These are phyloP conservation scores for Pecten maximus DNA, from an alignment of 2,888 invertebrate genomes.

Conservation along the genomic window DNA sequence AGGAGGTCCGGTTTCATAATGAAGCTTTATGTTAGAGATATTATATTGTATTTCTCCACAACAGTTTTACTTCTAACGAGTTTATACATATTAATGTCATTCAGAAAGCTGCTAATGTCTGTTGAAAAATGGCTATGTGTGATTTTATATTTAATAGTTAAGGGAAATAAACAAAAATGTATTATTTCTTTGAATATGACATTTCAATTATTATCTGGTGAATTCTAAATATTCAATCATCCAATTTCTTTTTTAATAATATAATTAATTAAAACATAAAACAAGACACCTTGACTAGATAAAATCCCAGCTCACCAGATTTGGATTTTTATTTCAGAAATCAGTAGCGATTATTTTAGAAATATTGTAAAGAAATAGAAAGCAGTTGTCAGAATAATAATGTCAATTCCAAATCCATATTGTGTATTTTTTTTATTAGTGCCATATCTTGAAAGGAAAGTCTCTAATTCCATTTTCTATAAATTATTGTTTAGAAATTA, in stretches of 20 bases:
- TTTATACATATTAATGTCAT: too few species aligned
- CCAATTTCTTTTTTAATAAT: background rate
- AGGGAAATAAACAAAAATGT: too few species aligned
- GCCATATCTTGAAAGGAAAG: background rate
- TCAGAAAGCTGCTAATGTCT: too few species aligned
- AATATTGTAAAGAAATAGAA: background rate
- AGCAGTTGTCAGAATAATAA: constrained; percentile 1
- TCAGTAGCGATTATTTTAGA: background rate
- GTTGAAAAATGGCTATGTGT: too few species aligned
- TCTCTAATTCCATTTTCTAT: background rate
- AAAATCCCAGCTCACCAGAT: background rate
- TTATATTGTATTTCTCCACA: background rate
- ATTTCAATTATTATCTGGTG: background rate
- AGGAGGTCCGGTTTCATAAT: background rate
- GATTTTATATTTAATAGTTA: too few species aligned
- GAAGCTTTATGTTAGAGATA: background rate
- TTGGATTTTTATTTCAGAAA: background rate
- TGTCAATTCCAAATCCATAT: background rate
- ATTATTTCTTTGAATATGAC: background rate
- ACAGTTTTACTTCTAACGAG: background rate
- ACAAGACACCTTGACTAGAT: background rate
- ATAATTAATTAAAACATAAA: background rate
- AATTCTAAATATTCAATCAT: background rate
- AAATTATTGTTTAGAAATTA: background rate
- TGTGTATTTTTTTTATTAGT: background rate